These are phyloP conservation scores for Rallus crepitans DNA, from an alignment of 2,797 vertebrate genomes.

Conservation along the genomic window DNA sequence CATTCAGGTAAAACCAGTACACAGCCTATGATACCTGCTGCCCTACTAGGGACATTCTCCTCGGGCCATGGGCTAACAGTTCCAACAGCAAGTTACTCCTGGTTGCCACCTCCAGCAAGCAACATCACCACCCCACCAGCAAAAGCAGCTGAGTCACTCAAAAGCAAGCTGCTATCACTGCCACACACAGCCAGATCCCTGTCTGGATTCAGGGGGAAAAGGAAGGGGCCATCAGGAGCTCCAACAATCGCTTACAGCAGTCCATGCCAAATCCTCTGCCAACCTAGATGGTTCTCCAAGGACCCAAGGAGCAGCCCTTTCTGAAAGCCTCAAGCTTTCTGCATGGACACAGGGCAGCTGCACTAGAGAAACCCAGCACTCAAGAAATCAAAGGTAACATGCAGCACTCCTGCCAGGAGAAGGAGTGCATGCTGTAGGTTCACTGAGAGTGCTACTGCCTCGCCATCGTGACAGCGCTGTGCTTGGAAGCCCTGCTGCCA, in stretches of 20 bases:
- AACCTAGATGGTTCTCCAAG: not conserved
- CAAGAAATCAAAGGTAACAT: not conserved
- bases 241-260: not conserved
- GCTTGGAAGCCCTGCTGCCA: not conserved
- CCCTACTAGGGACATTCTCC: not conserved
- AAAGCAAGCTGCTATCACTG: not conserved
- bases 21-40: accelerated
- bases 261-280: not conserved
- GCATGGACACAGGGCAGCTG: not conserved
- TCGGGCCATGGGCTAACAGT: not conserved
- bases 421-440: not conserved
- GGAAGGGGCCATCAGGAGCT: not conserved
- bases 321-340: not conserved
- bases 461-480: not conserved
- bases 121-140: not conserved
- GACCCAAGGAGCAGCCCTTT: not conserved
- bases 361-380: not conserved
- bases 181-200: not conserved
- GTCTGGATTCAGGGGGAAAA: not conserved
- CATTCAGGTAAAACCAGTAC: not conserved
- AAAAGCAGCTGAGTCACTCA: not conserved
- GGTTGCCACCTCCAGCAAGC: not conserved
- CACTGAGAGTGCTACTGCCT: not conserved
- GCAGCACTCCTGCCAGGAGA: not conserved
- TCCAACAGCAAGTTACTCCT: not conserved